Percentiles rank a stretch among this genome's conserved stretches.
Evolutionary conservation across 1,140 invertebrate genomes (phyloP).

Genomic region (Drosophila takahashii): DNA sequence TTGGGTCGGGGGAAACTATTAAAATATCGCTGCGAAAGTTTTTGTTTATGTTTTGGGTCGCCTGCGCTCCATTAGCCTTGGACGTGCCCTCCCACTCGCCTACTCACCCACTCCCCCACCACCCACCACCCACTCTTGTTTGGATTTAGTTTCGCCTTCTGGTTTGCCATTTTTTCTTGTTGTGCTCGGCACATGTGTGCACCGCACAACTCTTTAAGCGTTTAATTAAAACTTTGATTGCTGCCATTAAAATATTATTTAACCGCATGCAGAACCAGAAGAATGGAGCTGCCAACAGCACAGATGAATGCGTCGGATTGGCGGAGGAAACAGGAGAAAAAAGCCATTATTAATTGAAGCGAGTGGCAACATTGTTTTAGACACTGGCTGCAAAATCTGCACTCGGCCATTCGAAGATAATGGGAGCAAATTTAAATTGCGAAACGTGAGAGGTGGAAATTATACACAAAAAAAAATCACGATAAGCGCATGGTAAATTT

Average conservation of each 20-base stretch:
- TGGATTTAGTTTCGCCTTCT: constrained; percentile 59
- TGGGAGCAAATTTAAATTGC: neutral
- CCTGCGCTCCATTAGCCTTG: constrained; percentile 72
- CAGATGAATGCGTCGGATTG: constrained; percentile 27
- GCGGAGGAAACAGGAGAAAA: neutral
- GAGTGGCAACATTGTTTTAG: constrained; percentile 17
- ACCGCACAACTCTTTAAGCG: constrained; percentile 57
- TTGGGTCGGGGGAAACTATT: constrained; percentile 51
- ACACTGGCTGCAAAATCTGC: constrained; percentile 2
- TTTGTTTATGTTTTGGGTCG: constrained; percentile 77
- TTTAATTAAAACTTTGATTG: constrained; percentile 82
- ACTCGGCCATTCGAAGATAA: neutral
- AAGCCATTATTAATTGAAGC: constrained; percentile 19
- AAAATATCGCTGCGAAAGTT: constrained; percentile 76
- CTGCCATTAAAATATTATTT: constrained; percentile 61
- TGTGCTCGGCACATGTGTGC: constrained; percentile 12
- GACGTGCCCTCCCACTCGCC: constrained; percentile 43
- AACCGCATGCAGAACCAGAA: constrained; percentile 9
- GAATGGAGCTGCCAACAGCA: constrained; percentile 16
- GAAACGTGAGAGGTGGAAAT: neutral
- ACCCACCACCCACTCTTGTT: constrained; percentile 4
- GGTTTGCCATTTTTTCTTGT: constrained; percentile 34
- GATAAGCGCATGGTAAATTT: no score
- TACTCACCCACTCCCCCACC: neutral
- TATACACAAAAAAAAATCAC: no score